Percentiles rank a stretch among this genome's conserved stretches.
phyloP scores from a whole-genome alignment of 2,797 vertebrate species.

The Eidolon dupreanum region DNA sequence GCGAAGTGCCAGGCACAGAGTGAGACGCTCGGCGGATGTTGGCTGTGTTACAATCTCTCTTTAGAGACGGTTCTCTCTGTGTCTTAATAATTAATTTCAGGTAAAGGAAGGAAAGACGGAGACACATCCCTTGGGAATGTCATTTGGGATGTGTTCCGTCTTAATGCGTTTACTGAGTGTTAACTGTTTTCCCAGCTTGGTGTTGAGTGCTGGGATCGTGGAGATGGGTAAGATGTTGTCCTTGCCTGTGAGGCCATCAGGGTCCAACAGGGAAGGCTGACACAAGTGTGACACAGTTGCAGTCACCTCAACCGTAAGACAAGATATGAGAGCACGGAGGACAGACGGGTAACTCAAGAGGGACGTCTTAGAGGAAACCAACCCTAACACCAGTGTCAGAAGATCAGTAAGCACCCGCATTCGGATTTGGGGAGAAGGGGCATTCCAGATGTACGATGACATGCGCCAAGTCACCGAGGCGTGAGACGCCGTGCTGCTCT shows the following conservation, averaged over 20 bases:
- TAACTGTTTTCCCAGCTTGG: not conserved
- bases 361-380: not conserved
- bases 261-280: not conserved
- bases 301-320: not conserved
- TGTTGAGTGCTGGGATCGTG: not conserved
- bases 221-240: too few species aligned
- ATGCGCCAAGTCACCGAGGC: not conserved
- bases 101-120: not conserved
- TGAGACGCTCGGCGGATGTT: too few species aligned
- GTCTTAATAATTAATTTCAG: not conserved
- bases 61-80: not conserved
- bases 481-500: rapidly evolving
- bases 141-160: not conserved
- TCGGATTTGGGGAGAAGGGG: not conserved
- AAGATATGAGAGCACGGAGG: not conserved
- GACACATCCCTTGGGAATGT: too few species aligned
- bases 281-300: not conserved
- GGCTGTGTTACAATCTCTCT: not conserved
- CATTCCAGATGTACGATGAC: not conserved
- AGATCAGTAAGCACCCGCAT: not conserved
- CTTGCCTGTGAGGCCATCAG: not conserved
- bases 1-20: not conserved
- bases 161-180: rapidly evolving
- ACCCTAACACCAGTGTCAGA: not conserved
- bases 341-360: not conserved